Evolutionary conservation across 1,140 invertebrate genomes (phyloP).

Genomic region (Orchesella cincta): DNA sequence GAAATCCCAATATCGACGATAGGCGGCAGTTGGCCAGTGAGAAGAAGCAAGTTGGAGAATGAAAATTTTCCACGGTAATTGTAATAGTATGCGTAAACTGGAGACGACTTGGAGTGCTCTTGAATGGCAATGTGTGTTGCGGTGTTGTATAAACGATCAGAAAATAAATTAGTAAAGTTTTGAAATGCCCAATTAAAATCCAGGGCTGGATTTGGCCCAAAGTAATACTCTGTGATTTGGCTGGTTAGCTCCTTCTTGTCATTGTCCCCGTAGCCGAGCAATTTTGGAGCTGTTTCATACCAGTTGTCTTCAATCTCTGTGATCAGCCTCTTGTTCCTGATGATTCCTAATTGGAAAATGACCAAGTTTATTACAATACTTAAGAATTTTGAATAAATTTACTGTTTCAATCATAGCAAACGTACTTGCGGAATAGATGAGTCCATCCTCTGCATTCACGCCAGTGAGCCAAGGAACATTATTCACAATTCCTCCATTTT

Average conservation of each 20-base stretch:
- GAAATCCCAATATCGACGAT: constrained; percentile 2
- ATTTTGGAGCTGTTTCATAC: constrained; percentile 33
- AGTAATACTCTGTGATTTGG: constrained; percentile 39
- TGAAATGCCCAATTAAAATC: neutral
- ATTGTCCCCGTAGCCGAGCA: constrained; percentile 36
- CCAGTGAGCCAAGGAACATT: constrained; percentile 37
- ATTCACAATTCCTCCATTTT: neutral
- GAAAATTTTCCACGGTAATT: constrained; percentile 18
- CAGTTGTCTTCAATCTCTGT: constrained; percentile 32
- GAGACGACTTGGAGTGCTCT: neutral
- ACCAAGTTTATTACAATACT: neutral
- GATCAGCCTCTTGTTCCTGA: neutral
- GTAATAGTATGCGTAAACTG: constrained; percentile 32
- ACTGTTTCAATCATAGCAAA: neutral
- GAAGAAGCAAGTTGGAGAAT: constrained; percentile 11
- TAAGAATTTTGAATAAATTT: constrained; percentile 7
- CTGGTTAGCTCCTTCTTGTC: constrained; percentile 23
- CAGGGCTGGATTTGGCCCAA: constrained; percentile 18
- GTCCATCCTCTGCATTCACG: constrained; percentile 35
- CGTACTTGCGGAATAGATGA: constrained; percentile 10
- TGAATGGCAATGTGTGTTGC: neutral
- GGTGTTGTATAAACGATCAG: neutral
- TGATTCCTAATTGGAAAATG: neutral
- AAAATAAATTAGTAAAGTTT: constrained; percentile 4
- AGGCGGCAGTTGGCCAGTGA: neutral